These are phyloP conservation scores for Parambassis ranga DNA, from an alignment of 2,797 vertebrate species.

Conservation along the genomic window DNA sequence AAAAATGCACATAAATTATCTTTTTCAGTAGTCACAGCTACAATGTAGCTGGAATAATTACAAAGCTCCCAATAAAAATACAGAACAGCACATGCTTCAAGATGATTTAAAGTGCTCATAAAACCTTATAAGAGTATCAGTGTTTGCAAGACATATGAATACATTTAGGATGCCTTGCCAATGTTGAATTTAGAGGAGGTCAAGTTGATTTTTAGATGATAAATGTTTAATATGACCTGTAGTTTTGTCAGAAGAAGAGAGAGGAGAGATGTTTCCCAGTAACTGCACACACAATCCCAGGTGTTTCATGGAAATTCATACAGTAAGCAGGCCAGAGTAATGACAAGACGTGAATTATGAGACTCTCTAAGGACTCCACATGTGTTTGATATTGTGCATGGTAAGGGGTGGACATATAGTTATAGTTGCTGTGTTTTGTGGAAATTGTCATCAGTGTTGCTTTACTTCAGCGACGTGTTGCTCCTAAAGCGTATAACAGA, in stretches of 20 bases:
- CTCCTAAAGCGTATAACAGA: background rate
- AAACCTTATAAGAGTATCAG: background rate
- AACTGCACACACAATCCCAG: background rate
- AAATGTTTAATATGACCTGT: background rate
- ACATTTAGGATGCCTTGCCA: no score
- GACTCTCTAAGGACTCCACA: background rate
- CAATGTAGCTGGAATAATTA: background rate
- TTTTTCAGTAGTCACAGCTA: background rate
- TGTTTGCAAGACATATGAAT: background rate
- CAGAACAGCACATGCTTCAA: background rate
- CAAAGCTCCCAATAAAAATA: background rate
- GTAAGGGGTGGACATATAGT: background rate
- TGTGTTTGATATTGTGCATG: background rate
- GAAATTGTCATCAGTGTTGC: background rate
- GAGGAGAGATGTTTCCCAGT: background rate
- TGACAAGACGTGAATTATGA: constrained; percentile 10
- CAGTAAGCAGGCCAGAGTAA: background rate
- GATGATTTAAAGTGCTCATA: background rate
- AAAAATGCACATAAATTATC: background rate
- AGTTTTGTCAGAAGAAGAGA: background rate
- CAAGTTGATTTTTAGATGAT: background rate
- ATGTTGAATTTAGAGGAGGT: background rate
- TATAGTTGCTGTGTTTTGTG: background rate
- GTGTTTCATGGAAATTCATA: background rate
- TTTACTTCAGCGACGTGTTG: background rate